phyloP scores from a whole-genome alignment of 23 tunicate genomes.

The Halocynthia roretzi region DNA sequence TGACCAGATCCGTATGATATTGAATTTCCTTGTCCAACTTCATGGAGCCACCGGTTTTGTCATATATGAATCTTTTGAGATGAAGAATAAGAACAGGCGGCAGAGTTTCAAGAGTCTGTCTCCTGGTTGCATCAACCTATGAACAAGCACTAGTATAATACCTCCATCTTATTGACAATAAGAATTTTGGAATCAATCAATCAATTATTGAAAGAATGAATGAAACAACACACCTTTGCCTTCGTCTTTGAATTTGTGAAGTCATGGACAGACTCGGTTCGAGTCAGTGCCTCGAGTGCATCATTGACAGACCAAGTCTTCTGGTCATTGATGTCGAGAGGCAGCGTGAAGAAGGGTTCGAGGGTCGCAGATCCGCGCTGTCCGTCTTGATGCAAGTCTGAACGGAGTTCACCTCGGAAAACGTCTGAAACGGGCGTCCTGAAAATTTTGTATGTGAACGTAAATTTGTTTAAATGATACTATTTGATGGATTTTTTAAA shows the following conservation, averaged over 20 bases:
- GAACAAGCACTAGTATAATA: background rate
- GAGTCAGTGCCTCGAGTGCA: constrained; percentile 62
- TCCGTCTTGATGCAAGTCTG: constrained; percentile 68
- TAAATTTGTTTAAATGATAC: background rate
- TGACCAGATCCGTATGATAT: constrained; percentile 65
- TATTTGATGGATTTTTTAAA: too few species aligned
- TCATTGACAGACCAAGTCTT: constrained; percentile 70
- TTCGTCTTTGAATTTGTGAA: constrained; percentile 22
- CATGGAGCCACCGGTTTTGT: constrained; percentile 66
- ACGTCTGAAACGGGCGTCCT: constrained; percentile 69
- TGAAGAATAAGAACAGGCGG: constrained; percentile 85
- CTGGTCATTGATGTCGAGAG: constrained; percentile 59
- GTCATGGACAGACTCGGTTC: constrained; percentile 27
- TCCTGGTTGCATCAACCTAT: constrained; percentile 41
- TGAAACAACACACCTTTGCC: background rate
- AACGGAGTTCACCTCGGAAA: constrained; percentile 82
- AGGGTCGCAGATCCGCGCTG: constrained; percentile 49
- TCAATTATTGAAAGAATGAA: too few species aligned
- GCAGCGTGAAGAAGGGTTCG: constrained; percentile 78
- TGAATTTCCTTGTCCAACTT: constrained; percentile 66
- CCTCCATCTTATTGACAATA: too few species aligned
- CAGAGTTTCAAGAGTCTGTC: constrained; percentile 47
- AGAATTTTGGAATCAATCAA: too few species aligned
- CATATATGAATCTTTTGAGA: constrained; percentile 76
- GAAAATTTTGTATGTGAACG: background rate